Percentiles rank a stretch among this genome's conserved stretches.
These are phyloP conservation scores for Vanessa tameamea DNA, from an alignment of 1,140 invertebrate species.

Conservation along the genomic window DNA sequence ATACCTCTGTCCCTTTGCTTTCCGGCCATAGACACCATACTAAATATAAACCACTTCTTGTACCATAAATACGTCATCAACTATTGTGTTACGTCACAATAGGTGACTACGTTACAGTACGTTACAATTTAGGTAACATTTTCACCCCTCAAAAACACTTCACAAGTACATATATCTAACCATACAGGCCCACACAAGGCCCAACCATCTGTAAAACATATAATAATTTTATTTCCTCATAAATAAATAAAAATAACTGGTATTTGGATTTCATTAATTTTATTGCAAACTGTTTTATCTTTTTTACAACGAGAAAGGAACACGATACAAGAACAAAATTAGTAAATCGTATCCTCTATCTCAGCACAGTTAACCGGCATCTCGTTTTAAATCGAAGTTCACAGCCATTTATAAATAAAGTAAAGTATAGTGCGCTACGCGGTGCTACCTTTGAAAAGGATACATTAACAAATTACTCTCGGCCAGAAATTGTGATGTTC, in stretches of 20 bases:
- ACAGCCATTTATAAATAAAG: constrained; percentile 54
- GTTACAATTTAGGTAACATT: too few species aligned
- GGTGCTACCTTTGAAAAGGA: constrained; percentile 66
- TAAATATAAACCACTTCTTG: too few species aligned
- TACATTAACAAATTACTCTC: constrained; percentile 68
- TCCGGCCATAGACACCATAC: too few species aligned
- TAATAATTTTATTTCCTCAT: not conserved
- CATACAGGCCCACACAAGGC: too few species aligned
- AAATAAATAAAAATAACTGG: not conserved
- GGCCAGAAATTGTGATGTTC: constrained; percentile 22
- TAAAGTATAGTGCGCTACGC: constrained; percentile 46
- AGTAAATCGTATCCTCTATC: constrained; percentile 57
- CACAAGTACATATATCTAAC: too few species aligned
- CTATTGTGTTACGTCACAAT: too few species aligned
- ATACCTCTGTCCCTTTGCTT: too few species aligned
- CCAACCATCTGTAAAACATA: not conserved
- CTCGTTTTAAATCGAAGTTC: constrained; percentile 59
- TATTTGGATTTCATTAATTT: not conserved
- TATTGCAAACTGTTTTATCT: not conserved
- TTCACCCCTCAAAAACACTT: too few species aligned
- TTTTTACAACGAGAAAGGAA: not conserved
- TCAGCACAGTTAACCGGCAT: constrained; percentile 43
- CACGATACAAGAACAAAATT: constrained; percentile 48
- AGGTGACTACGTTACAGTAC: too few species aligned
- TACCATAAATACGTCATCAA: too few species aligned